A percentile compares a stretch with the other conserved stretches of the same genome.
Evolutionary conservation across 2,797 vertebrate genomes (phyloP).

Genomic region (Protosalanx chinensis): DNA sequence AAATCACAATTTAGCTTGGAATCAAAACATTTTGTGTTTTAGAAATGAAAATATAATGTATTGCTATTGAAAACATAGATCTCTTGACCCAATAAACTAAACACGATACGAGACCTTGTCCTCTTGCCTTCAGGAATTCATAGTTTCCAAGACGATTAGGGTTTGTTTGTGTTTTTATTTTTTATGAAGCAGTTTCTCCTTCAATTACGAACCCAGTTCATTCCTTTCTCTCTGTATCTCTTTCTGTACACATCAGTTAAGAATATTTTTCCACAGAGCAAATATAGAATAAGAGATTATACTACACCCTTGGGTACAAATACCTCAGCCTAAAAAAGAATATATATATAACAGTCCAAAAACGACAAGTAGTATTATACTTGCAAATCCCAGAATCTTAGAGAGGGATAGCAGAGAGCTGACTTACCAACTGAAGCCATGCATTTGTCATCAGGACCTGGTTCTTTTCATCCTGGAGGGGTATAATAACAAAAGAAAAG

Average conservation of each 20-base stretch:
- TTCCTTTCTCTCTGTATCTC: neutral
- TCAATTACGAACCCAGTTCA: neutral
- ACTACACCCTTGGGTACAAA: no score
- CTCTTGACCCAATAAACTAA: no score
- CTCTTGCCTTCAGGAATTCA: no score
- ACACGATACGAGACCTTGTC: no score
- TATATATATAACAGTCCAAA: no score
- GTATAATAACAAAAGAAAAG: neutral
- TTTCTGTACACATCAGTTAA: neutral
- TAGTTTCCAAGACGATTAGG: no score
- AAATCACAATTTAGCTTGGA: no score
- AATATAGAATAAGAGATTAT: neutral
- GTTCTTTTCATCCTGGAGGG: slow-evolving; percentile 79
- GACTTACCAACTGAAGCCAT: slow-evolving; percentile 80
- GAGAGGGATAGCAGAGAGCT: neutral
- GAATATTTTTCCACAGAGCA: neutral
- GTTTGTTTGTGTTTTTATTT: no score
- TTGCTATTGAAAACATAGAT: no score
- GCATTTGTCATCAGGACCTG: slow-evolving; percentile 83
- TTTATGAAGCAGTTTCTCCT: neutral
- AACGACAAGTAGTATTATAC: neutral
- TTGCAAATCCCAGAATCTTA: neutral
- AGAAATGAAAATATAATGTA: no score
- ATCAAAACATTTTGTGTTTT: no score
- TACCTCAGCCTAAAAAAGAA: no score